phyloP scores from a whole-genome alignment of 1,140 invertebrate genomes.

The Bradysia coprophila region DNA sequence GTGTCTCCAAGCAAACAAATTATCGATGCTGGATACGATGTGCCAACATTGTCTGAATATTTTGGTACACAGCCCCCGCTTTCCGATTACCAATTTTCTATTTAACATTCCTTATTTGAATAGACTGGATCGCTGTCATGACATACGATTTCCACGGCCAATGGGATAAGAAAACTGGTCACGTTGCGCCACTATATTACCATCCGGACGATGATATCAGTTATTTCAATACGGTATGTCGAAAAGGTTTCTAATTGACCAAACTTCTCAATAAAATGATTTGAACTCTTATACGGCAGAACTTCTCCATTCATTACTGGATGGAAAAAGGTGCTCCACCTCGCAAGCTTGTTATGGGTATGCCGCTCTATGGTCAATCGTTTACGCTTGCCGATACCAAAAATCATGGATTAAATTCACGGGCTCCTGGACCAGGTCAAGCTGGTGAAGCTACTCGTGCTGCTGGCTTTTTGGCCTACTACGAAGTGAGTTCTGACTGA shows the following conservation, averaged over 20 bases:
- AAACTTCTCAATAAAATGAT: neutral
- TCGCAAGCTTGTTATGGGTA: conserved; percentile 69
- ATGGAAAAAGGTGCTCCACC: conserved; percentile 61
- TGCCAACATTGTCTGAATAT: conserved; percentile 44
- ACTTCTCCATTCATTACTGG: conserved; percentile 79
- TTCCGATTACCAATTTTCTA: too few species aligned
- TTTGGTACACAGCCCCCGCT: too few species aligned
- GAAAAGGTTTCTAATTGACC: neutral
- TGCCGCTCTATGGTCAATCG: conserved; percentile 79
- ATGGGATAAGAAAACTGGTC: conserved; percentile 80
- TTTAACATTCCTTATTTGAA: too few species aligned
- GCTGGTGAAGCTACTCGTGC: conserved; percentile 66
- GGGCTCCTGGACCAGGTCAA: conserved; percentile 50
- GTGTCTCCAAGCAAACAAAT: conserved; percentile 78
- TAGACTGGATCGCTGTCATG: conserved; percentile 80
- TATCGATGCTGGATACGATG: conserved; percentile 71
- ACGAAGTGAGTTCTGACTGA: conserved; percentile 39
- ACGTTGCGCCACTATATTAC: conserved; percentile 65
- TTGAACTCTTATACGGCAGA: conserved; percentile 24
- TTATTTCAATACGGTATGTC: conserved; percentile 39
- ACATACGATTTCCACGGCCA: conserved; percentile 79
- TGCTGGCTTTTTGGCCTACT: conserved; percentile 73
- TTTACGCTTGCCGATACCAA: conserved; percentile 42
- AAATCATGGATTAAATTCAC: conserved; percentile 48
- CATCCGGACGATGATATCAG: conserved; percentile 60